These are phyloP conservation scores for Anaspis maculata DNA, from an alignment of 2,888 invertebrate genomes.

Conservation along the genomic window DNA sequence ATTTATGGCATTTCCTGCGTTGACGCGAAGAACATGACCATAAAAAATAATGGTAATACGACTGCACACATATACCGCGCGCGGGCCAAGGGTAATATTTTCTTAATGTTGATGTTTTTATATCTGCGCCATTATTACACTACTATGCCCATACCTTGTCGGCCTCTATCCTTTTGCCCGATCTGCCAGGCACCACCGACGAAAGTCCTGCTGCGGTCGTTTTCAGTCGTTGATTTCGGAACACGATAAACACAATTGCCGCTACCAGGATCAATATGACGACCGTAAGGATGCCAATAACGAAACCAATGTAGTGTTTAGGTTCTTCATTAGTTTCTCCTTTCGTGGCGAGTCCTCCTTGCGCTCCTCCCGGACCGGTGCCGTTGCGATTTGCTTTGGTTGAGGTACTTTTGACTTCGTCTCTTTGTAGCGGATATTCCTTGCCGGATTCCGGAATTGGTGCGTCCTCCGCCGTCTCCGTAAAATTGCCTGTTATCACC, in stretches of 20 bases:
- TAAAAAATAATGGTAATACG: no score
- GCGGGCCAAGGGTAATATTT: no score
- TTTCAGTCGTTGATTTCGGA: constrained; percentile 52
- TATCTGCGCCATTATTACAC: no score
- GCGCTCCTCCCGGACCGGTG: constrained; percentile 3
- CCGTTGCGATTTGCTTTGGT: constrained; percentile 28
- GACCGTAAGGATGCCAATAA: constrained; percentile 63
- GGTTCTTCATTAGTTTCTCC: constrained; percentile 45
- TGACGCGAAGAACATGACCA: no score
- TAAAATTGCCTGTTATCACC: constrained; percentile 53
- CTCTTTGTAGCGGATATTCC: constrained; percentile 60
- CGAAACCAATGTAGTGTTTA: constrained; percentile 55
- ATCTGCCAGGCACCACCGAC: constrained; percentile 20
- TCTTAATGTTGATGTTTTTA: no score
- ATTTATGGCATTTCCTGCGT: no score
- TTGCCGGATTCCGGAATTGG: constrained; percentile 30
- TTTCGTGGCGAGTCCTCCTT: constrained; percentile 14
- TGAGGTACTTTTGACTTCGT: constrained; percentile 56
- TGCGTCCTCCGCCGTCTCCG: constrained; percentile 49
- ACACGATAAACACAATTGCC: constrained; percentile 62
- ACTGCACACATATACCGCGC: no score
- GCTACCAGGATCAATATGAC: constrained; percentile 63
- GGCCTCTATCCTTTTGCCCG: constrained; percentile 43
- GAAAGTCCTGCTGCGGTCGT: constrained; percentile 35
- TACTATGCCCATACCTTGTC: constrained; percentile 34